Base-by-base conservation (phyloP, 2,113 vertebrate genomes). In the Terrapene triunguis region DNA sequence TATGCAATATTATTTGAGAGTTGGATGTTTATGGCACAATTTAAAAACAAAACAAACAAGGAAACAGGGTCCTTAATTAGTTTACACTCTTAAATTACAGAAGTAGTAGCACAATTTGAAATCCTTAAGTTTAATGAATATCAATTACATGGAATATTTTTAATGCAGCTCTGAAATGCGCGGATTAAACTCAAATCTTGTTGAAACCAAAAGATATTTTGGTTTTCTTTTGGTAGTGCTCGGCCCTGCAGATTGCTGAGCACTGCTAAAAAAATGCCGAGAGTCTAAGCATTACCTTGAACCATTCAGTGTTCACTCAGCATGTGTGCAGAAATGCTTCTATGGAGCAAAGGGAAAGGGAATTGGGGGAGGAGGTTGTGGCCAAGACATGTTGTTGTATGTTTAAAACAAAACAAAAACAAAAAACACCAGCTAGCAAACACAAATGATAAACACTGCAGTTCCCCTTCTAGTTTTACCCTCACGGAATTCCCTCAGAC, bases 1-100 rank as follows among this genome's bases (percentile, higher is more conserved):
- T 74, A 51, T 95, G 95, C 94, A 80, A 62, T 91, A 13, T 48
- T 85, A 90, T 81, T 57, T 27, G 91, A 62, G 22, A 88, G 25
- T 53, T 83, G 86, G 38, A 53, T 6, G 9, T 91, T 89, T 88
- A 80, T 78, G n/a, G 85, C 65, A 65, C 59, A 92, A 94, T 81
- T 83, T 13, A 89, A 88, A 84, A 22, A 81, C 82, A 5, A 80
- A 86, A 44, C 29, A 80, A 94, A 94, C 47, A 42, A 76, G 22
- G 3, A 27, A 44, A 22, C 38, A 42, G 21, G 21, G 38, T 38
- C 35, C 8, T 69, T 69, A 69, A 69, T n/a, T 16, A 69, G 32
- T 17, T 35, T 69, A 69, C 16, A 69, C 35, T 69, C 62, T 65
- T 65, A 69, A n/a, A 69, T 16, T 35, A 35, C 72, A 76, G 72